Base-by-base conservation (phyloP, 2,113 vertebrate genomes). In the Hirundichthys speculiger region DNA sequence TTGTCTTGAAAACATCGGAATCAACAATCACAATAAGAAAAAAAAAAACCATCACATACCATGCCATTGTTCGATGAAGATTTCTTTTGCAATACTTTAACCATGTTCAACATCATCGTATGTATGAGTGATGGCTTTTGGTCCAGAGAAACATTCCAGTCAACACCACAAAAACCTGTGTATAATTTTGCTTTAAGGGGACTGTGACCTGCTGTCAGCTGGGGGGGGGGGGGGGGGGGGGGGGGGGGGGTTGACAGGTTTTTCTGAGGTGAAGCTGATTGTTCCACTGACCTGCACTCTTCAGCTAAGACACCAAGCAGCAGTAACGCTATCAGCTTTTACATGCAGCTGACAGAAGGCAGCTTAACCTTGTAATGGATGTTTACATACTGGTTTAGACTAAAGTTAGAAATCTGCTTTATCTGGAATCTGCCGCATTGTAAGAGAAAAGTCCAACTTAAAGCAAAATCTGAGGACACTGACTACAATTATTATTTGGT, bases 131-230 rank as follows among this genome's bases (percentile, higher is more conserved):
- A 46, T 19, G 12, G 43, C 22, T 22, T 34, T 50, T 66, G 21
- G 22, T 51, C 54, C 46, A 41, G 43, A 4, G 38, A 60, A 55
- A 61, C 20, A 16, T 27, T 62, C 21, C 21, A 5, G 58, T 25
- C 4, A 46, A 22, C 43, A 38, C 60, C 16, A 25, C 39, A 60
- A 52, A 63, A 3, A 60, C 11, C 18, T 15, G 43, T 59, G 45
- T 15, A 21, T 65, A 61, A 55, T 50, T 48, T 63, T 30, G 24
- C 58, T 55, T 19, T 20, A 25, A 64, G 42, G 24, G 25, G 30
- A 65, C 42, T 54, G 22, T 48, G 59, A 69, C 41, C 50, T 16
- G 60, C 58, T 53, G 69, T 42, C 69, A 51, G 38, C 58, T 15
- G 9, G 55, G 51, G n/a, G n/a, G n/a, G n/a, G n/a, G n/a, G n/a